Conservation (phyloP, 92 coral and sea anemone genomes). For the Muricea muricata region DNA sequence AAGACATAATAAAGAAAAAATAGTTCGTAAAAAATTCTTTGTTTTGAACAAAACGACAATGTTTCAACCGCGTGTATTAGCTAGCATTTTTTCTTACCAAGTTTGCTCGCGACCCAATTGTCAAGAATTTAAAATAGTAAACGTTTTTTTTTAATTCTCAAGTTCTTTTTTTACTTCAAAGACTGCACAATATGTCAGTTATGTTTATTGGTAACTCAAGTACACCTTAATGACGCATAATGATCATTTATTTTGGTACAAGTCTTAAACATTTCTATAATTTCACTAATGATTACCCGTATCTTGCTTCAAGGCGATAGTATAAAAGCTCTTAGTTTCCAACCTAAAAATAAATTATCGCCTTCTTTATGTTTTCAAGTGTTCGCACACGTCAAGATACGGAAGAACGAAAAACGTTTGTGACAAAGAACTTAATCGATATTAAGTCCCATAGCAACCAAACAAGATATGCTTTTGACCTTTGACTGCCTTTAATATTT, state of each 20-base stretch:
- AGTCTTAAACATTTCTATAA: too few species aligned
- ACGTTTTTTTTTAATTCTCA: too few species aligned
- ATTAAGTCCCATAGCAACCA: slow-evolving; percentile 32
- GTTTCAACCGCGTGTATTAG: too few species aligned
- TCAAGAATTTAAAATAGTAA: too few species aligned
- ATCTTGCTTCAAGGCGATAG: background rate
- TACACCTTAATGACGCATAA: background rate
- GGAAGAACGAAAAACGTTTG: slow-evolving; percentile 23
- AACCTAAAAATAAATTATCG: background rate
- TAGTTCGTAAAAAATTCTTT: background rate
- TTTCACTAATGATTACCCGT: background rate
- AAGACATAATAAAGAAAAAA: background rate
- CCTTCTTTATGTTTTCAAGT: background rate
- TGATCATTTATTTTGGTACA: background rate
- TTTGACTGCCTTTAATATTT: background rate
- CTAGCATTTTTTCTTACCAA: background rate
- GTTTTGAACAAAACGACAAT: background rate
- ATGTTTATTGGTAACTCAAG: background rate
- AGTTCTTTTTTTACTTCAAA: background rate
- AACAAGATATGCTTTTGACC: background rate
- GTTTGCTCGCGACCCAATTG: too few species aligned
- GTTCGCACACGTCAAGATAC: background rate
- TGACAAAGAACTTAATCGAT: too few species aligned
- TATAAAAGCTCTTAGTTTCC: background rate
- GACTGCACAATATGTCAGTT: background rate